phyloP scores from a whole-genome alignment of 1,140 invertebrate genomes.

The Panagrolaimus sp. region DNA sequence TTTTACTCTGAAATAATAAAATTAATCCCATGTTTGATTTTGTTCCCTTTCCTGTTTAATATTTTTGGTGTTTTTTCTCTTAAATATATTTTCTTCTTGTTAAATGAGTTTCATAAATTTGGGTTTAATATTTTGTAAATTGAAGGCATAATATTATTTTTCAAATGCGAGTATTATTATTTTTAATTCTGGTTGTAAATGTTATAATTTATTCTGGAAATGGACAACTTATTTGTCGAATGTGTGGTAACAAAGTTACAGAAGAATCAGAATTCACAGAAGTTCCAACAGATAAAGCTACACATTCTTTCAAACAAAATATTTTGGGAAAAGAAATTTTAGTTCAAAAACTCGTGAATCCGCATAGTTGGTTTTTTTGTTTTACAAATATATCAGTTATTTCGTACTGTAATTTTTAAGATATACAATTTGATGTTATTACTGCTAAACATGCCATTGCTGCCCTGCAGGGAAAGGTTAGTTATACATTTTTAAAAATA shows the following conservation, averaged over 20 bases:
- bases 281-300: not conserved
- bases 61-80: no score
- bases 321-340: not conserved
- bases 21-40: no score
- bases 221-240: not conserved
- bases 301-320: not conserved
- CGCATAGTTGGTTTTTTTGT: not conserved
- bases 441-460: not conserved
- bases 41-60: no score
- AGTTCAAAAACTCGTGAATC: slow-evolving; percentile 2
- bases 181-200: not conserved
- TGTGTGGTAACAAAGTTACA: not conserved
- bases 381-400: no score
- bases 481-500: no score
- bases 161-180: not conserved
- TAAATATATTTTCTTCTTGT: no score
- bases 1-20: not conserved
- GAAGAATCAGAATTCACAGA: slow-evolving; percentile 1
- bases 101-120: not conserved
- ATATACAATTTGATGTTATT: slow-evolving; percentile 15
- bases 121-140: not conserved
- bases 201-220: no score
- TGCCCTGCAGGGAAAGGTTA: not conserved
- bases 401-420: not conserved
- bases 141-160: not conserved